phyloP scores from a whole-genome alignment of 2,888 invertebrate genomes.

The Dinocampus coccinellae region DNA sequence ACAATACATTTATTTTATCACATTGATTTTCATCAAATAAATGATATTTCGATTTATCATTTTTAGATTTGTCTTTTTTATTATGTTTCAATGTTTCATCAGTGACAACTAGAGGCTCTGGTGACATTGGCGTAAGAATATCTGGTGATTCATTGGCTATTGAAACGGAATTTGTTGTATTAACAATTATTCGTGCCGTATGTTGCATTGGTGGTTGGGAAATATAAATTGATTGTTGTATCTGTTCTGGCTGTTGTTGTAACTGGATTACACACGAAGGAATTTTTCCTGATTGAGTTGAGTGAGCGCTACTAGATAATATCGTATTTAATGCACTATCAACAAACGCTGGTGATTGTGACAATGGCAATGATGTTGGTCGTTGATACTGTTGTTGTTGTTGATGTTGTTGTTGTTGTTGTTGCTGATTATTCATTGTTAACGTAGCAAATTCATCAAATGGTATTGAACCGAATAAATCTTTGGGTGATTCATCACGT shows the following conservation, averaged over 20 bases:
- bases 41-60: slow-evolving; percentile 71
- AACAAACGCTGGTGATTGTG: slow-evolving; percentile 57
- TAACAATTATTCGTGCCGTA: slow-evolving; percentile 51
- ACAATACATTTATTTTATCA: slow-evolving; percentile 60
- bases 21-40: slow-evolving; percentile 70
- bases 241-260: slow-evolving; percentile 16
- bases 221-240: slow-evolving; percentile 38
- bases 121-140: slow-evolving; percentile 58
- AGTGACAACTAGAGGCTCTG: slow-evolving; percentile 57
- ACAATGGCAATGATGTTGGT: slow-evolving; percentile 61
- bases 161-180: slow-evolving; percentile 56
- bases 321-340: slow-evolving; percentile 52
- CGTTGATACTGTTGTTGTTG: no score
- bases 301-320: slow-evolving; percentile 47
- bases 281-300: slow-evolving; percentile 42
- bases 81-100: slow-evolving; percentile 59
- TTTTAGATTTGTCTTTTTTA: slow-evolving; percentile 67
- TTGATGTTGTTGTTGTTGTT: slow-evolving; percentile 10
- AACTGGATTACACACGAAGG: slow-evolving; percentile 29
- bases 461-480: slow-evolving; percentile 66
- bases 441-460: slow-evolving; percentile 63
- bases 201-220: slow-evolving; percentile 51
- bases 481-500: slow-evolving; percentile 49
- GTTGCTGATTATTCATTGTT: slow-evolving; percentile 50
- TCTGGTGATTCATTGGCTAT: slow-evolving; percentile 48